These are phyloP conservation scores for Dreissena rostriformis DNA, from an alignment of 1,140 invertebrate species.

Conservation along the genomic window DNA sequence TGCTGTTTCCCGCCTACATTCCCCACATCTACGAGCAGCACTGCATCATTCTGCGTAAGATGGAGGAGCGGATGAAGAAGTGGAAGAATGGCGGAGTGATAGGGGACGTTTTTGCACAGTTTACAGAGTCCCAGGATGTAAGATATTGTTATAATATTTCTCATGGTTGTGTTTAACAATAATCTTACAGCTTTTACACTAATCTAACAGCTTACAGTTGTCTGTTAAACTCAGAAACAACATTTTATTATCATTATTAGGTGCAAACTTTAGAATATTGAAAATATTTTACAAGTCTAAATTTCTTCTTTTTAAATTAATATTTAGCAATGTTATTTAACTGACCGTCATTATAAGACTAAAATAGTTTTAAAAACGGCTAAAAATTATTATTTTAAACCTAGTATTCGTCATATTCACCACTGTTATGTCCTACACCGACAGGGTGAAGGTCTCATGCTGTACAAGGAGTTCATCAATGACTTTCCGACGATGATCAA, in stretches of 20 bases:
- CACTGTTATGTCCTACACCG: no score
- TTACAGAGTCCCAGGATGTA: slow-evolving; percentile 66
- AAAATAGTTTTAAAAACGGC: no score
- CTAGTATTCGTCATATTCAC: no score
- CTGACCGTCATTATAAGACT: no score
- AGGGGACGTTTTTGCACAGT: slow-evolving; percentile 68
- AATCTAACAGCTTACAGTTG: no score
- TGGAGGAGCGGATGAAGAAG: slow-evolving; percentile 78
- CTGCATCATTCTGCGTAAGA: slow-evolving; percentile 76
- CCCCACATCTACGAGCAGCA: slow-evolving; percentile 80
- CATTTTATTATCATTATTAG: not conserved
- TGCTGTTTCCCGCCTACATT: slow-evolving; percentile 79
- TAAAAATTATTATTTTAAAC: no score
- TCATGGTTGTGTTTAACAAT: not conserved
- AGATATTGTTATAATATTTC: not conserved
- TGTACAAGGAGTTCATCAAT: slow-evolving; percentile 55
- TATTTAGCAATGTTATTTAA: no score
- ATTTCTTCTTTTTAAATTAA: no score
- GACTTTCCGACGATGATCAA: slow-evolving; percentile 55
- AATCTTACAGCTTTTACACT: not conserved
- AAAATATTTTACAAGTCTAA: no score
- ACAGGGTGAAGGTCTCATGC: slow-evolving; percentile 47
- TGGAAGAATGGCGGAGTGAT: slow-evolving; percentile 70
- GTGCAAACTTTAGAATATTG: no score
- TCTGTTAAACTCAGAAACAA: not conserved